Evolutionary conservation across 1,140 invertebrate species (phyloP).

Genomic region (Kradibia gibbosae): DNA sequence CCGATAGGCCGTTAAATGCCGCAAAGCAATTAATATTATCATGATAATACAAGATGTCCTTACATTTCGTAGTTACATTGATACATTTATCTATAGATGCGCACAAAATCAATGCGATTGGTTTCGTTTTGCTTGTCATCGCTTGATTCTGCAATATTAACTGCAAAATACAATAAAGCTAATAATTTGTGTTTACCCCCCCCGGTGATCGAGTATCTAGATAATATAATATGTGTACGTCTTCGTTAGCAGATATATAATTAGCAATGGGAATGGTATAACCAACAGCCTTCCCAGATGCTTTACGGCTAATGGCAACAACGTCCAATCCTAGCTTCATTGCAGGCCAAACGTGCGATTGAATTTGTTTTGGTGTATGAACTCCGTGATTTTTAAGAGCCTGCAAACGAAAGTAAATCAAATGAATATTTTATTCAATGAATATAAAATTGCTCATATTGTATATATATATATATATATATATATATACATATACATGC

Average conservation of each 20-base stretch:
- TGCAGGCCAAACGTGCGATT: slow-evolving; percentile 69
- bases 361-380: slow-evolving; percentile 58
- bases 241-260: slow-evolving; percentile 51
- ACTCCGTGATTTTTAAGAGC: slow-evolving; percentile 50
- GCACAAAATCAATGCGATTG: slow-evolving; percentile 63
- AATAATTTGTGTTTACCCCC: too few relatives aligned
- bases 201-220: too few relatives aligned
- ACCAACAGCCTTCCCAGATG: slow-evolving; percentile 66
- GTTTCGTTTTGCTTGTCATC: slow-evolving; percentile 49
- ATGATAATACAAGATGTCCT: slow-evolving; percentile 52
- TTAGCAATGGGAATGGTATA: slow-evolving; percentile 62
- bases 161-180: slow-evolving; percentile 11
- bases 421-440: neutral
- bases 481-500: too few relatives aligned
- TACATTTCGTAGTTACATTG: slow-evolving; percentile 54
- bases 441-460: neutral
- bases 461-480: neutral
- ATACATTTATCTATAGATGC: slow-evolving; percentile 61
- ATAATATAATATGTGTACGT: slow-evolving; percentile 54
- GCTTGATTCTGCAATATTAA: slow-evolving; percentile 34
- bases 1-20: slow-evolving; percentile 61
- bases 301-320: slow-evolving; percentile 60
- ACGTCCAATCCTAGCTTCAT: slow-evolving; percentile 63
- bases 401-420: slow-evolving; percentile 52
- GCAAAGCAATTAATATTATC: slow-evolving; percentile 56